Evolutionary conservation across 2,797 vertebrate genomes (phyloP), one percentile per base, ranked within the genome.

Genomic region (Adrianichthys oophorus): DNA sequence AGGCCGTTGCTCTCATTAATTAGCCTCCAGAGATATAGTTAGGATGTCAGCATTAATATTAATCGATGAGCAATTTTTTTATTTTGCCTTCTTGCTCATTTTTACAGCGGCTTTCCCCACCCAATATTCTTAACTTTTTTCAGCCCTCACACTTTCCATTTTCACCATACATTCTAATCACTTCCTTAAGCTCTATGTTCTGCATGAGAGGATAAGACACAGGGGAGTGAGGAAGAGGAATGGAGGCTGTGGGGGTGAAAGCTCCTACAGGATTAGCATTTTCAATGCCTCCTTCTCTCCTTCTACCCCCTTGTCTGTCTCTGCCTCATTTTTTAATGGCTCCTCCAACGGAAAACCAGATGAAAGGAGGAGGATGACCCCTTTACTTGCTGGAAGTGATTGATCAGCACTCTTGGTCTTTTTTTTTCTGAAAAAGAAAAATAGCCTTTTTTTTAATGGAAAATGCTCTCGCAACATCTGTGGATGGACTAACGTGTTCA

Each of bases 161-260:
- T 91, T 87, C 81, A 76, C 85, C 85, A 81, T 82, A 79, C 84
- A 89, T 89, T 90, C 79, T 90, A 91, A 90, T 92, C 87, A 87
- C 83, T 87, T 85, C 78, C 80, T 89, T 91, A 90, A 90, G 84
- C 87, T 85, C 76, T 74, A 54, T 87, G 86, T 89, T 85, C 86
- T 87, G 87, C 87, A 79, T 84, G 82, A 89, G 86, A 86, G 79
- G 80, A 74, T 85, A 82, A 72, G 67, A 89, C 81, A 83, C 75
- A 78, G 72, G 75, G 66, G 79, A 74, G 61, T 60, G 59, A 56
- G 71, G 62, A 68, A 57, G 55, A 12, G 65, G 61, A 50, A 66
- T 43, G 18, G 53, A 49, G 69, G 56, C 48, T 69, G 55, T 54
- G 52, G 32, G 69, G 65, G 54, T 70, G 46, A n/a, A 48, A 59